Percentiles rank a stretch among this genome's conserved stretches.
Conservation (phyloP, 2,113 vertebrate species). For the Tretioscincus oriximinensis region DNA sequence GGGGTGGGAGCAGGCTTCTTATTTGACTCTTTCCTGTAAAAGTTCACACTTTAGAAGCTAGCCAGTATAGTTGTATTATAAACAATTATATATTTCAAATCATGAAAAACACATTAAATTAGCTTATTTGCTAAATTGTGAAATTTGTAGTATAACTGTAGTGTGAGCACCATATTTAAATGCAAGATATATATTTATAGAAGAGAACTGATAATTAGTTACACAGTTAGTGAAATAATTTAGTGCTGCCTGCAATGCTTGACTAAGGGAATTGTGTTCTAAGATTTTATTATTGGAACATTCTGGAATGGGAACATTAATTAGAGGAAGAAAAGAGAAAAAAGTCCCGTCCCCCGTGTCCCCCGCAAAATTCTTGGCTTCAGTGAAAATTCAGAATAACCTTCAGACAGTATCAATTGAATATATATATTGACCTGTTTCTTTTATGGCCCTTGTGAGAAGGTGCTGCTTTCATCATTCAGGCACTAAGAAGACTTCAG, state of each 20-base stretch:
- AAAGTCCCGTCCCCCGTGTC: not conserved
- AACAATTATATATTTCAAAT: constrained; percentile 35
- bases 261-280: not conserved
- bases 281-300: not conserved
- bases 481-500: constrained; percentile 59
- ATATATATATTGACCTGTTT: constrained; percentile 36
- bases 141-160: not conserved
- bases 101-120: constrained; percentile 15
- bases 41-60: constrained; percentile 36
- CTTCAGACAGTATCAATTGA: constrained; percentile 19
- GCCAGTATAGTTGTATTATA: constrained; percentile 52
- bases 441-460: constrained; percentile 50
- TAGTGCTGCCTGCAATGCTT: not conserved
- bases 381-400: constrained; percentile 13
- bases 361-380: not conserved
- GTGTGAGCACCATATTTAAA: not conserved
- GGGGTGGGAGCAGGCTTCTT: constrained; percentile 17
- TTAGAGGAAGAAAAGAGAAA: not conserved
- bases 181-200: not conserved
- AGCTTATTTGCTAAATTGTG: not conserved
- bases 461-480: constrained; percentile 46
- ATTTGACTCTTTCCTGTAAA: constrained; percentile 45
- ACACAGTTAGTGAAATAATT: constrained; percentile 33
- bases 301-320: constrained; percentile 1
- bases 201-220: constrained; percentile 33